Conservation (phyloP, 2,113 vertebrate species). For the Fregata magnificens region DNA sequence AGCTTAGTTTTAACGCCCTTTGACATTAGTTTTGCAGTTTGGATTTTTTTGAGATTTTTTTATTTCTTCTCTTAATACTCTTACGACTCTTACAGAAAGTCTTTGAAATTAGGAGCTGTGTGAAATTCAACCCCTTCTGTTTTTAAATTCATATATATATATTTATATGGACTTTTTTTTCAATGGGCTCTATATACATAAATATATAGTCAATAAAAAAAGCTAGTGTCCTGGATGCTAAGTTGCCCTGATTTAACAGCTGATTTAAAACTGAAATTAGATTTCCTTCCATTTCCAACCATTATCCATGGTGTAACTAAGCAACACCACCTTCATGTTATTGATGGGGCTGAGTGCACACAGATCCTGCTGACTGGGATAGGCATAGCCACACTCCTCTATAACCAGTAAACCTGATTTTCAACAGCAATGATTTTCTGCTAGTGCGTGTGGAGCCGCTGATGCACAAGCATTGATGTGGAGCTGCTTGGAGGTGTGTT, state of each 20-base stretch:
- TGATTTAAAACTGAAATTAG: conserved; percentile 3
- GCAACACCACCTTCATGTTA: background rate
- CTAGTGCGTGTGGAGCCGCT: background rate
- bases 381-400: background rate
- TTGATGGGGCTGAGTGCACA: background rate
- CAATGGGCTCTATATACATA: background rate
- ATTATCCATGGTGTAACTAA: background rate
- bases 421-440: background rate
- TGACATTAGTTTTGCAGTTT: conserved; percentile 1
- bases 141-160: background rate
- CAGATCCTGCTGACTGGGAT: background rate
- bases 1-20: background rate
- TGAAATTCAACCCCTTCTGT: background rate
- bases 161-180: background rate
- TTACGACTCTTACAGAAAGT: background rate
- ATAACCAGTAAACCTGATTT: background rate
- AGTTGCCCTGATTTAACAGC: background rate
- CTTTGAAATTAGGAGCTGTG: conserved; percentile 10
- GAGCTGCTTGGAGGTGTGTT: background rate
- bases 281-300: background rate
- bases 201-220: background rate
- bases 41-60: background rate
- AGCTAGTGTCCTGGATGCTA: background rate
- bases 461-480: background rate
- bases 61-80: background rate